A percentile compares a stretch with the other conserved stretches of the same genome.
Evolutionary conservation across 2,888 invertebrate species (phyloP).

Genomic region (Drosophila helvetica): DNA sequence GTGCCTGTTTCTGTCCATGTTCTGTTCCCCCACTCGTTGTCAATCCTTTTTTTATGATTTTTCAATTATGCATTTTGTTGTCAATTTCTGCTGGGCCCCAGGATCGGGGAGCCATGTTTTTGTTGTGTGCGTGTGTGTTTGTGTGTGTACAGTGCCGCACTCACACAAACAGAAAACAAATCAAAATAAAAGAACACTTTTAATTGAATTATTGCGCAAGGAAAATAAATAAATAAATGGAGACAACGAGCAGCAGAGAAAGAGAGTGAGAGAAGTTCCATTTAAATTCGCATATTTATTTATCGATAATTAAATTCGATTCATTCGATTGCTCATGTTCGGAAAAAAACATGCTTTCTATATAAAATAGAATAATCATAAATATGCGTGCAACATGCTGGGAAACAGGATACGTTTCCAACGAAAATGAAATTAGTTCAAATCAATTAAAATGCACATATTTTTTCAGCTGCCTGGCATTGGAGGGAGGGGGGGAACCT

Average conservation of each 20-base stretch:
- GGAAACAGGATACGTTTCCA: constrained; percentile 52
- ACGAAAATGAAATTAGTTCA: constrained; percentile 47
- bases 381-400: background rate
- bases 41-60: constrained; percentile 37
- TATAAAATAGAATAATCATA: background rate
- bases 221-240: constrained; percentile 42
- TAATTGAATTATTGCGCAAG: constrained; percentile 67
- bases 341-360: constrained; percentile 1
- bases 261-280: background rate
- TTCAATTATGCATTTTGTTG: constrained; percentile 51
- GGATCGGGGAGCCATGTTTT: background rate
- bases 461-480: constrained; percentile 11
- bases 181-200: constrained; percentile 42
- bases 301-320: constrained; percentile 53
- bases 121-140: background rate
- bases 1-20: constrained; percentile 19
- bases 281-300: constrained; percentile 21
- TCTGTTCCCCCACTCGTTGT: background rate
- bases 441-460: constrained; percentile 18
- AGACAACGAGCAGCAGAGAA: constrained; percentile 9
- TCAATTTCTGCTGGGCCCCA: constrained; percentile 8
- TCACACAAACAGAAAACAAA: constrained; percentile 8
- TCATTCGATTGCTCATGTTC: constrained; percentile 37
- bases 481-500: background rate
- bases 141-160: background rate